These are phyloP conservation scores for Avahi laniger DNA, from an alignment of 2,797 vertebrate genomes.

Conservation along the genomic window DNA sequence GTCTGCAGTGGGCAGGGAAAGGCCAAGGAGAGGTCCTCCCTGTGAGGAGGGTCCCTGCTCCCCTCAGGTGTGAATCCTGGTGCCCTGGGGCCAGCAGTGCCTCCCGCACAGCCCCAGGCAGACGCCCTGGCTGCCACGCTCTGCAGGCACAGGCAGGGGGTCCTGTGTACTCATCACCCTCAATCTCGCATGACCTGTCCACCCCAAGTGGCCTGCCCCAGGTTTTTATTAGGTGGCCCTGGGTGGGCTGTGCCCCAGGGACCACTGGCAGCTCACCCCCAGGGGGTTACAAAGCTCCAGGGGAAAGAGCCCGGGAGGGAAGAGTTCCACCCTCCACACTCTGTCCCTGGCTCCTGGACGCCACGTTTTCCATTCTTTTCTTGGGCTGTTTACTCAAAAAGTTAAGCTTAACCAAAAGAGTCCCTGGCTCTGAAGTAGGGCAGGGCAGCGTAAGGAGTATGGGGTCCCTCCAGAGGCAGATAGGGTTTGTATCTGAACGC, in stretches of 20 bases:
- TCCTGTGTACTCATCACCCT: not conserved
- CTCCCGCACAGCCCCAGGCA: not conserved
- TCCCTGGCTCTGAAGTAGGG: not conserved
- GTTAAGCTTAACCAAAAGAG: not conserved
- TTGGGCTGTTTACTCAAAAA: not conserved
- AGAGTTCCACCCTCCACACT: not conserved
- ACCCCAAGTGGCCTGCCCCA: not conserved
- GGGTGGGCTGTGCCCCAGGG: not conserved
- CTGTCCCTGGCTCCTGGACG: not conserved
- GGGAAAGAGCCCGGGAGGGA: not conserved
- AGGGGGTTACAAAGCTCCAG: accelerated
- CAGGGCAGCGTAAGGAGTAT: not conserved
- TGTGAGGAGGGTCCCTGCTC: not conserved
- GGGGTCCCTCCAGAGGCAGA: not conserved
- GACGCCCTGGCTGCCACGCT: accelerated
- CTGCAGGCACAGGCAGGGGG: not conserved
- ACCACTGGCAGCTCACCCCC: not conserved
- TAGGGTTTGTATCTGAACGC: not conserved
- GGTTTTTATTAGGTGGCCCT: not conserved
- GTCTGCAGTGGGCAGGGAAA: no score
- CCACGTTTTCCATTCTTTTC: not conserved
- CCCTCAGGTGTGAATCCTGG: accelerated
- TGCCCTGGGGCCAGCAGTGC: not conserved
- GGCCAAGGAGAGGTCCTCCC: not conserved
- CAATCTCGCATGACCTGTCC: not conserved